These are phyloP conservation scores for Sinopyrophorus schimmeli DNA, from an alignment of 2,888 invertebrate genomes.

Conservation along the genomic window DNA sequence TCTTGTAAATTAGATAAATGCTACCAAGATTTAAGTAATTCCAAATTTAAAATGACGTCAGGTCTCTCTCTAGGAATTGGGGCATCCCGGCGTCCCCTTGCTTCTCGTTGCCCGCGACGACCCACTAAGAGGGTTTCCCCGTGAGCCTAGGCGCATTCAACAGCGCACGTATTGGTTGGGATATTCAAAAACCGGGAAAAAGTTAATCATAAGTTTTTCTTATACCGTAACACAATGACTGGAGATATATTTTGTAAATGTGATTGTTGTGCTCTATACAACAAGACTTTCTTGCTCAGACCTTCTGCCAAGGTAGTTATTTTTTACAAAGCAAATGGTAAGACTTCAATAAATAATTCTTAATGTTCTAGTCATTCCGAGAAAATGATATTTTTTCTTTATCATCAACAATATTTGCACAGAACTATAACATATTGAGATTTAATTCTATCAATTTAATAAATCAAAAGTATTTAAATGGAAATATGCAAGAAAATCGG, in stretches of 20 bases:
- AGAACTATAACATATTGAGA: too few relatives aligned
- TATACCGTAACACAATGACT: slow-evolving; percentile 14
- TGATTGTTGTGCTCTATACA: slow-evolving; percentile 5
- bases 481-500: slow-evolving; percentile 10
- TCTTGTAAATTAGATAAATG: slow-evolving; percentile 1
- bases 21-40: slow-evolving; percentile 1
- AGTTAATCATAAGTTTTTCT: slow-evolving; percentile 23
- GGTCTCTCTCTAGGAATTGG: slow-evolving; percentile 11
- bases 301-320: too few relatives aligned
- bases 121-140: slow-evolving; percentile 20
- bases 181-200: slow-evolving; percentile 21
- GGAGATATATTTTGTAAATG: slow-evolving; percentile 9
- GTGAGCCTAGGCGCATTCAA: slow-evolving; percentile 19
- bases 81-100: slow-evolving; percentile 14
- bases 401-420: too few relatives aligned
- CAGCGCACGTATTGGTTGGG: slow-evolving; percentile 11
- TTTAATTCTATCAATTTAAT: too few relatives aligned
- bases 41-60: slow-evolving; percentile 13
- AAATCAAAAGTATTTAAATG: background rate
- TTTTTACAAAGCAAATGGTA: too few relatives aligned
- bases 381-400: too few relatives aligned
- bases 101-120: slow-evolving; percentile 1
- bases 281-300: too few relatives aligned
- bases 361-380: too few relatives aligned
- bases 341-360: too few relatives aligned